Conservation (phyloP, 1,140 invertebrate genomes). For the Cyphomyrmex costatus region DNA sequence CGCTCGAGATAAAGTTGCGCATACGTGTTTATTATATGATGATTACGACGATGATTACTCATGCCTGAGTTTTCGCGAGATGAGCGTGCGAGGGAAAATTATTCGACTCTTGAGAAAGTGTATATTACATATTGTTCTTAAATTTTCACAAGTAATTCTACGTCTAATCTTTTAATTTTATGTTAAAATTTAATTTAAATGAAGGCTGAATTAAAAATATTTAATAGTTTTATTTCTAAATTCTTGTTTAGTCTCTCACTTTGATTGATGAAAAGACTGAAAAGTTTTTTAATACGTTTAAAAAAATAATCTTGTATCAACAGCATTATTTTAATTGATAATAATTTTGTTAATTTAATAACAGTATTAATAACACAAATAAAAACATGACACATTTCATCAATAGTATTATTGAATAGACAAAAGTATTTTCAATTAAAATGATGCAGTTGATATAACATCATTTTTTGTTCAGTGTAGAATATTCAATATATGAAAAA, state of each 20-base stretch:
- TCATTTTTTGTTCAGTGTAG: too few relatives aligned
- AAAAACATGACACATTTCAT: too few relatives aligned
- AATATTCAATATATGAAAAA: conserved; percentile 19
- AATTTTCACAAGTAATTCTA: background rate
- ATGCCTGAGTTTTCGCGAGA: conserved; percentile 73
- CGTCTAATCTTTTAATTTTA: background rate
- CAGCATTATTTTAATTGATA: too few relatives aligned
- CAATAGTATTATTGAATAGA: too few relatives aligned
- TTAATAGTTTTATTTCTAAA: background rate
- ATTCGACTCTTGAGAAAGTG: conserved; percentile 73
- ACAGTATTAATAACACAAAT: too few relatives aligned
- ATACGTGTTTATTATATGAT: conserved; percentile 65
- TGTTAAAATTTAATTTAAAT: conserved; percentile 16
- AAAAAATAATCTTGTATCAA: too few relatives aligned
- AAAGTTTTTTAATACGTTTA: conserved; percentile 13
- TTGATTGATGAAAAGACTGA: background rate
- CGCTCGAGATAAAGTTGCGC: conserved; percentile 73
- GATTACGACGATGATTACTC: conserved; percentile 77
- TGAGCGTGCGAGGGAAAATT: conserved; percentile 70
- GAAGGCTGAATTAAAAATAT: background rate
- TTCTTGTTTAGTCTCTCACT: too few relatives aligned
- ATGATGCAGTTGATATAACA: too few relatives aligned
- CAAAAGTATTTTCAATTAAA: too few relatives aligned
- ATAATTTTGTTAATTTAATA: too few relatives aligned
- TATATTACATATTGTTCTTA: conserved; percentile 36